Evolutionary conservation across 2,888 invertebrate species (phyloP).

Genomic region (Drosophila paramelanica): DNA sequence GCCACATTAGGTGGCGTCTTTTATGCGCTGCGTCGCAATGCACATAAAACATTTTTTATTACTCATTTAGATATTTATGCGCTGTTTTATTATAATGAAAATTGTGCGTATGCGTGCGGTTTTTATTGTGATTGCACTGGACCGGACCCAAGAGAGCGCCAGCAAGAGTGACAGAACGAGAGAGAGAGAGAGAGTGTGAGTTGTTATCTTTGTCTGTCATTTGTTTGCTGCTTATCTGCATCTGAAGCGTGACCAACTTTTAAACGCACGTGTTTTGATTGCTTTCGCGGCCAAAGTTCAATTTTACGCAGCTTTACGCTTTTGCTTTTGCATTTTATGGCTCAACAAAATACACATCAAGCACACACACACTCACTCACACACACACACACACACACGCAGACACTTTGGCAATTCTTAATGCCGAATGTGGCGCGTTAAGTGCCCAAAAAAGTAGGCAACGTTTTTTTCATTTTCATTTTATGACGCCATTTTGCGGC

Average conservation of each 20-base stretch:
- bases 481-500: slow-evolving; percentile 47
- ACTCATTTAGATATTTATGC: slow-evolving; percentile 80
- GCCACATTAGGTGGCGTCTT: slow-evolving; percentile 30
- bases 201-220: slow-evolving; percentile 23
- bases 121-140: slow-evolving; percentile 79
- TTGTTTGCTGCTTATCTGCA: slow-evolving; percentile 57
- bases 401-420: slow-evolving; percentile 37
- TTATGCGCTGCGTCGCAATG: slow-evolving; percentile 60
- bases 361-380: slow-evolving; percentile 2
- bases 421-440: slow-evolving; percentile 44
- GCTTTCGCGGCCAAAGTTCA: slow-evolving; percentile 51
- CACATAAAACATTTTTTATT: slow-evolving; percentile 80
- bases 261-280: slow-evolving; percentile 71
- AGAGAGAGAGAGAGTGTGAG: slow-evolving; percentile 5
- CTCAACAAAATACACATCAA: slow-evolving; percentile 23
- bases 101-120: slow-evolving; percentile 78
- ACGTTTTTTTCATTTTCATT: slow-evolving; percentile 32
- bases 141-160: slow-evolving; percentile 48
- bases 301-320: slow-evolving; percentile 73
- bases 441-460: slow-evolving; percentile 69
- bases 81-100: slow-evolving; percentile 79
- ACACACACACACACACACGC: neutral
- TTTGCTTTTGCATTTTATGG: slow-evolving; percentile 70
- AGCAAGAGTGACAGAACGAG: neutral
- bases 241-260: slow-evolving; percentile 65